Conservation (phyloP, 92 coral and sea anemone genomes). For the Heliopora coerulea region DNA sequence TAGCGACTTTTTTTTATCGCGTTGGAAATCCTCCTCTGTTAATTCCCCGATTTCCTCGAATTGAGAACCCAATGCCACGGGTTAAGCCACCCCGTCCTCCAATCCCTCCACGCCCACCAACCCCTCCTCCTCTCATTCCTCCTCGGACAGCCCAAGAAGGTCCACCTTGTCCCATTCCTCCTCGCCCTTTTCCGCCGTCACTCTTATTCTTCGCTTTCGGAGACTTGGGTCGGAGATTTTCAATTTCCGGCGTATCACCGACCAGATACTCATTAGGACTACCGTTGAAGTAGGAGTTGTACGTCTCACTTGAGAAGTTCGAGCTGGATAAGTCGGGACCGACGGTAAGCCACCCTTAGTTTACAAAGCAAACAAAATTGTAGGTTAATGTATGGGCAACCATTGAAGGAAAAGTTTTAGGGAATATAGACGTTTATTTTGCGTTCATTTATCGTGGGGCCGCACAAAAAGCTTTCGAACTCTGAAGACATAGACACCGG, state of each 20-base stretch:
- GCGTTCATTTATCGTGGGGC: too few species aligned
- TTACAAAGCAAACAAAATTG: neutral
- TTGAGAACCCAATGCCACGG: slow-evolving; percentile 71
- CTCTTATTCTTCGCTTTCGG: slow-evolving; percentile 94
- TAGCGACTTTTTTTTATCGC: too few species aligned
- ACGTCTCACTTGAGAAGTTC: slow-evolving; percentile 90
- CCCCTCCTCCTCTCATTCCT: slow-evolving; percentile 60
- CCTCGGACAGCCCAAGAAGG: slow-evolving; percentile 69
- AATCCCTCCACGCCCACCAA: slow-evolving; percentile 73
- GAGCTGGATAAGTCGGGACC: slow-evolving; percentile 92
- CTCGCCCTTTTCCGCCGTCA: slow-evolving; percentile 77
- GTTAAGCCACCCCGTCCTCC: slow-evolving; percentile 71
- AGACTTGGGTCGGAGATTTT: slow-evolving; percentile 94
- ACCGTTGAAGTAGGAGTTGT: slow-evolving; percentile 82
- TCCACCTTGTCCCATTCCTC: slow-evolving; percentile 60
- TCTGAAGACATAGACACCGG: too few species aligned
- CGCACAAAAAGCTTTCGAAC: too few species aligned
- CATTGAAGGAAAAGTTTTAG: neutral
- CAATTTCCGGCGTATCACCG: slow-evolving; percentile 90
- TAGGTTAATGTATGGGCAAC: too few species aligned
- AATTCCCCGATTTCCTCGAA: slow-evolving; percentile 64
- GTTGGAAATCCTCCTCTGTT: slow-evolving; percentile 44
- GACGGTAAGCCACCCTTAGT: slow-evolving; percentile 88
- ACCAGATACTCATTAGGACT: slow-evolving; percentile 82
- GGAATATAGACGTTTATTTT: too few species aligned